A percentile compares a stretch with the other conserved stretches of the same genome.
Evolutionary conservation across 1,140 invertebrate genomes (phyloP).

Genomic region (Pogonomyrmex californicus): DNA sequence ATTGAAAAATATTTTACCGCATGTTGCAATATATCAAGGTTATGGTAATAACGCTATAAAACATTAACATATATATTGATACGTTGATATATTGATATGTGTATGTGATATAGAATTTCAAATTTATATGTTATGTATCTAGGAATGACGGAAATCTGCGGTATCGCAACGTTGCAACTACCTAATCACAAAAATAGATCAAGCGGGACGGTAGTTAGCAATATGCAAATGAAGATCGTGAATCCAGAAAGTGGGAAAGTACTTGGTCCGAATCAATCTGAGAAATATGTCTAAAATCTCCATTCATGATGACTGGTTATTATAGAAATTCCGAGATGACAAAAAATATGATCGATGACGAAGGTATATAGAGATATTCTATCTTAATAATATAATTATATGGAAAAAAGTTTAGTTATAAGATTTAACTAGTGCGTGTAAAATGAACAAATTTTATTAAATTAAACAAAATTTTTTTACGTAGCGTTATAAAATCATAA

Average conservation of each 20-base stretch:
- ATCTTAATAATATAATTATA: not conserved
- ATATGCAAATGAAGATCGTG: conserved; percentile 80
- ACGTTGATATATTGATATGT: not conserved
- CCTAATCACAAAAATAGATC: conserved; percentile 66
- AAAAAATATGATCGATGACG: conserved; percentile 84
- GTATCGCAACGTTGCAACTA: conserved; percentile 27
- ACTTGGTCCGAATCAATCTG: conserved; percentile 83
- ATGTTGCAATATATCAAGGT: conserved; percentile 61
- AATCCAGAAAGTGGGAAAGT: conserved; percentile 79
- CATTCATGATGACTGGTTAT: conserved; percentile 85
- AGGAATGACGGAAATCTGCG: conserved; percentile 76
- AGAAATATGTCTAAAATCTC: conserved; percentile 85
- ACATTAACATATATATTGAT: not conserved
- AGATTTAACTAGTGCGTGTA: not conserved
- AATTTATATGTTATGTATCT: not conserved
- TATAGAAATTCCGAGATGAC: conserved; percentile 88
- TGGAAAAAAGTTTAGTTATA: not conserved
- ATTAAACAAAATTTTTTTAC: not conserved
- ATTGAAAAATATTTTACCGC: conserved; percentile 55
- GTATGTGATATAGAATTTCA: not conserved
- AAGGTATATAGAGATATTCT: not conserved
- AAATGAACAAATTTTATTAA: not conserved
- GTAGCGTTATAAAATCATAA: conserved; percentile 35
- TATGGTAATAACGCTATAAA: conserved; percentile 72
- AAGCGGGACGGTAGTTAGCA: conserved; percentile 75